A percentile compares a stretch with the other conserved stretches of the same genome.
phyloP scores from a whole-genome alignment of 2,797 vertebrate species.

The Cygnus olor region DNA sequence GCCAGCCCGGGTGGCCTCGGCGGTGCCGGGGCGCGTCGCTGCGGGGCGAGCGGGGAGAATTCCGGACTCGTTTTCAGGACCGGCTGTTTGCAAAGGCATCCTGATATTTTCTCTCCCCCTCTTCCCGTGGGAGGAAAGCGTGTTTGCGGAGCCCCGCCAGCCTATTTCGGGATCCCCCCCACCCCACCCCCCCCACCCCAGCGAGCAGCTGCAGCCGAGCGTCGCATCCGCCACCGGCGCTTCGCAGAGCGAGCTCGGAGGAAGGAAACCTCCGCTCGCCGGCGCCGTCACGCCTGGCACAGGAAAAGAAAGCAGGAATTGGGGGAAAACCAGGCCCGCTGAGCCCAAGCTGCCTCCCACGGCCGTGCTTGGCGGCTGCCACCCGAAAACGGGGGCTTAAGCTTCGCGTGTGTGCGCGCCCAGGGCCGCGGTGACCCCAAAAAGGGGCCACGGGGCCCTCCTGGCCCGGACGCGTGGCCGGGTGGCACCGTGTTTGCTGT shows the following conservation, averaged over 20 bases:
- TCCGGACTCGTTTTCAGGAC: not conserved
- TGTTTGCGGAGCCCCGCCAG: not conserved
- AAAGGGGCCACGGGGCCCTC: not conserved
- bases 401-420: not conserved
- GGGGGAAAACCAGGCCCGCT: not conserved
- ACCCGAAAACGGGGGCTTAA: not conserved
- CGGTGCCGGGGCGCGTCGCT: fast-evolving
- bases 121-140: not conserved
- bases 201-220: not conserved
- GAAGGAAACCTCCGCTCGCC: not conserved
- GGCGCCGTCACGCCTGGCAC: not conserved
- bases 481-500: not conserved
- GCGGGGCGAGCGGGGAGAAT: fast-evolving
- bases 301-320: fast-evolving
- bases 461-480: not conserved
- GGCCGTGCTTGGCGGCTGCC: not conserved
- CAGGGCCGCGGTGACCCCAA: not conserved
- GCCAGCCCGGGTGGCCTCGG: not conserved
- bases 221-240: not conserved
- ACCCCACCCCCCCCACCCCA: not conserved
- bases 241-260: not conserved
- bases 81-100: not conserved
- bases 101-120: not conserved
- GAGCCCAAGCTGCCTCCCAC: not conserved
- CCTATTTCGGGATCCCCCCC: constrained; percentile 8